Base-by-base conservation (phyloP, 2,797 vertebrate species). In the Coendou prehensilis region DNA sequence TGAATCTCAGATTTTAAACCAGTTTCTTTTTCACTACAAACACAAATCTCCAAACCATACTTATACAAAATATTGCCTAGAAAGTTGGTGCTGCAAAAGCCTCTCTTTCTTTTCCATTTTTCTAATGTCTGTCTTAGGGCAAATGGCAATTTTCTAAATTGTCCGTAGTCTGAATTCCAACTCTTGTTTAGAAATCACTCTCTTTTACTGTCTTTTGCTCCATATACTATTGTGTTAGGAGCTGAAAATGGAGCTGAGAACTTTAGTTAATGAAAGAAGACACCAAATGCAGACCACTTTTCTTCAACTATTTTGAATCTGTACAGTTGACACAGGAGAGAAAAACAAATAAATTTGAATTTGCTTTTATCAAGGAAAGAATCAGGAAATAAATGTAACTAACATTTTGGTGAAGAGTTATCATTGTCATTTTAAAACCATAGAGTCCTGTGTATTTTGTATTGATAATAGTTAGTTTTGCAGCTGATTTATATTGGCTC, bases 321-420 rank as follows among this genome's bases (percentile, higher is more conserved):
- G 71, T 78, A 37, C 15, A 11, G 4, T 61, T 97, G 94, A 89
- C 59, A 97, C 15, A 20, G 20, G 11, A 69, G 33, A 84, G 26
- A 93, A 89, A 67, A 67, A 61, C 26, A 84, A 96, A 69, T 41
- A 83, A 92, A 64, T 78, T 47, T 4, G 33, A 20, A 67, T 56
- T 83, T 83, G 13, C 41, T 89, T 97, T 93, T 63, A 87, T 89
- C 11, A 9, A 85, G 15, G 47, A 92, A 94, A 91, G 69, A 96
- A 76, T 87, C 80, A 91, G 10, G 37, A 33, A 85, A 59, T 93
- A 81, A 50, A 59, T 78, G 11, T 67, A 87, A 52, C 41, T 28
- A 47, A 94, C 26, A n/a, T 67, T 89, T 94, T 61, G 56, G 47
- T 11, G 61, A 91, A 94, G 64, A n/a, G 2, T 52, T 69, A 76